A percentile compares a stretch with the other conserved stretches of the same genome.
Evolutionary conservation across 1,140 invertebrate species (phyloP).

Genomic region (Drosophila nasuta): DNA sequence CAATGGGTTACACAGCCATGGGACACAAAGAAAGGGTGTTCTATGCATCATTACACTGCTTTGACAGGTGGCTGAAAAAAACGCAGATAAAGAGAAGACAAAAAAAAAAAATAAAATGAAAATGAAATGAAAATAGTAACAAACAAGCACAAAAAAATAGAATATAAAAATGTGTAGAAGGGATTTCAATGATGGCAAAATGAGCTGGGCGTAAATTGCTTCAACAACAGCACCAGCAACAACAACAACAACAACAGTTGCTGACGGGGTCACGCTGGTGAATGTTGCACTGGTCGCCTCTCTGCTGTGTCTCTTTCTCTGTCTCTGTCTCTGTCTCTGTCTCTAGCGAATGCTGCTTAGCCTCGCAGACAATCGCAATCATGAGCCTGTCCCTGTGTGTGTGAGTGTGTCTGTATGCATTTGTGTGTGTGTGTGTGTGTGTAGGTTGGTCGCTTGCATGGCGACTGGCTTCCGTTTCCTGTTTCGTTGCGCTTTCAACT

Average conservation of each 20-base stretch:
- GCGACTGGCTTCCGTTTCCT: constrained; percentile 82
- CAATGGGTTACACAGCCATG: constrained; percentile 22
- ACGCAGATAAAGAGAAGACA: background rate
- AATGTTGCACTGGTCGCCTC: constrained; percentile 42
- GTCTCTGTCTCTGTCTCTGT: constrained; percentile 14
- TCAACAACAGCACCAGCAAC: constrained; percentile 37
- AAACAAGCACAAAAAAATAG: constrained; percentile 22
- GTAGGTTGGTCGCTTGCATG: constrained; percentile 52
- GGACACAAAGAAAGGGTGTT: constrained; percentile 16
- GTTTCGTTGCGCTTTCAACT: constrained; percentile 82
- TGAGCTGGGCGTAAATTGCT: constrained; percentile 60
- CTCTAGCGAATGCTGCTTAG: constrained; percentile 70
- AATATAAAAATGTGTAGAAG: constrained; percentile 53
- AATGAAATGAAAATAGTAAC: background rate
- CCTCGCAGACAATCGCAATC: constrained; percentile 73
- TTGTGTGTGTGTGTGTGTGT: constrained; percentile 10
- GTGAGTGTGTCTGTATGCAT: constrained; percentile 13
- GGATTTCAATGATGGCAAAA: constrained; percentile 63
- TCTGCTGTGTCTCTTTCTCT: constrained; percentile 27
- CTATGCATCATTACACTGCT: constrained; percentile 19
- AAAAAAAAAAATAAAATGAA: background rate
- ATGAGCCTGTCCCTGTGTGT: constrained; percentile 20
- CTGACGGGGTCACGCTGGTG: constrained; percentile 54
- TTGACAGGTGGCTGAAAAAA: constrained; percentile 31
- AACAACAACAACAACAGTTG: constrained; percentile 13